Conservation (phyloP, 1,140 invertebrate genomes). For the Druon quercuslanigerum region DNA sequence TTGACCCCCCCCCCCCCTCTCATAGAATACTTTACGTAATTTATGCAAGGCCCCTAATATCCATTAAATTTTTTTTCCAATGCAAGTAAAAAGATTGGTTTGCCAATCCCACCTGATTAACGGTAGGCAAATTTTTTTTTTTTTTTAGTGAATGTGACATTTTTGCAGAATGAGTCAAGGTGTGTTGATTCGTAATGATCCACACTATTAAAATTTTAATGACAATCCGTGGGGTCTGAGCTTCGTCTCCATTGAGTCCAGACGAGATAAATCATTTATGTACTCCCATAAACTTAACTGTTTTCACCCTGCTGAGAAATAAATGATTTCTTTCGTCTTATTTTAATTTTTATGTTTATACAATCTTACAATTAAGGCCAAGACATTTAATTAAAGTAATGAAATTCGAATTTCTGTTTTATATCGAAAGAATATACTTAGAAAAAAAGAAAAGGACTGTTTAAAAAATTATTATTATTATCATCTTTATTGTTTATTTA, state of each 20-base stretch:
- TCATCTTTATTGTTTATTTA: no score
- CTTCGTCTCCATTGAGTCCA: constrained; percentile 2
- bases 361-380: not conserved
- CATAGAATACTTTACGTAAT: no score
- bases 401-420: no score
- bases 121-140: not conserved
- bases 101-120: not conserved
- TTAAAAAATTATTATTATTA: no score
- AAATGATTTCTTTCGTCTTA: not conserved
- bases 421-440: no score
- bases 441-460: no score
- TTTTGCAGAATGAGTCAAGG: constrained; percentile 16
- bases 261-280: constrained; percentile 19
- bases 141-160: not conserved
- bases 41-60: not conserved
- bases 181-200: not conserved
- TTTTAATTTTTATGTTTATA: not conserved
- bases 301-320: constrained; percentile 19
- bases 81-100: not conserved
- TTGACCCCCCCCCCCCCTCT: no score
- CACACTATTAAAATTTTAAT: constrained; percentile 18
- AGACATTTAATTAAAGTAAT: no score
- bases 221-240: constrained; percentile 17
- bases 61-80: not conserved
- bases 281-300: constrained; percentile 18